Conservation (phyloP, 2,113 vertebrate species). For the Narcine bancroftii region DNA sequence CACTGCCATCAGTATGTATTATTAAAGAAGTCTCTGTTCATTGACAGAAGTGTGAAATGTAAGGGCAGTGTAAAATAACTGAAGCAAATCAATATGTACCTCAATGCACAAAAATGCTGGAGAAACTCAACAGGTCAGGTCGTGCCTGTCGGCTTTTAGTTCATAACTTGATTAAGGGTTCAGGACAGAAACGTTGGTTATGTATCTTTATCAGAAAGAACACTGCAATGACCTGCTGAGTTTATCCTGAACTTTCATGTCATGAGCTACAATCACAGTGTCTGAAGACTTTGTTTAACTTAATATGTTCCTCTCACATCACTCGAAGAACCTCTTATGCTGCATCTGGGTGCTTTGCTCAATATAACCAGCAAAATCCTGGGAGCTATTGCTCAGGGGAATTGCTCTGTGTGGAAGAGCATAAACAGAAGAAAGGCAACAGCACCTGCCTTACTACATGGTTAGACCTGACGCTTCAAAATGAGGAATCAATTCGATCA, state of each 20-base stretch:
- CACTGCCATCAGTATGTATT: neutral
- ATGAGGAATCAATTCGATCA: neutral
- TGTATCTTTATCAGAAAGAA: no score
- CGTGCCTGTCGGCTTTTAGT: no score
- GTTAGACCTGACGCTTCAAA: neutral
- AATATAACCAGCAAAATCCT: neutral
- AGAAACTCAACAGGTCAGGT: no score
- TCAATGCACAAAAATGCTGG: no score
- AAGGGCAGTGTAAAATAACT: neutral
- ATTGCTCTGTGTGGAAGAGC: neutral
- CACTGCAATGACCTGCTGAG: no score
- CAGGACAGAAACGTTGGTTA: no score
- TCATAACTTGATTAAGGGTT: no score
- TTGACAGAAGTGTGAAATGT: neutral
- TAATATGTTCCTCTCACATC: neutral
- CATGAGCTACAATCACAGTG: no score
- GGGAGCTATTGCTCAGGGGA: neutral
- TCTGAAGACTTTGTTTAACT: no score
- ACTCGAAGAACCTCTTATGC: neutral
- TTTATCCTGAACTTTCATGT: no score
- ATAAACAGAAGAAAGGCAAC: neutral
- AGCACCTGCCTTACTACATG: neutral
- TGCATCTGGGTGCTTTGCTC: neutral
- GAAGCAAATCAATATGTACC: neutral
- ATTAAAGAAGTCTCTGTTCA: neutral